Percentiles rank a stretch among this genome's conserved stretches.
Conservation (phyloP, 2,113 vertebrate species). For the Odontesthes bonariensis region DNA sequence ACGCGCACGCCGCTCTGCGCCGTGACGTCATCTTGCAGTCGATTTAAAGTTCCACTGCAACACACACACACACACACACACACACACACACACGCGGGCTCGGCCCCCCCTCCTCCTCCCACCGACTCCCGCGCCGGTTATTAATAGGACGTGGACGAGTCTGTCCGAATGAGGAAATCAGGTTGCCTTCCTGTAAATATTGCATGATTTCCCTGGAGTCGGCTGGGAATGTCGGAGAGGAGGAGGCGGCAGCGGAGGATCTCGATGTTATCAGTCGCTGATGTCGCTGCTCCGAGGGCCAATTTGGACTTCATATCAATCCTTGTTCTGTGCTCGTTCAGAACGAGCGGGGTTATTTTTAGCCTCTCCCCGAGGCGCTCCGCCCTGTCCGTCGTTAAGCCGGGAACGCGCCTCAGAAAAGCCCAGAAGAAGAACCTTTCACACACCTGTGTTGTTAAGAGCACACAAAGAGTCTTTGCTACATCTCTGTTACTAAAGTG, state of each 20-base stretch:
- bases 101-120: conserved; percentile 9
- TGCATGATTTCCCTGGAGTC: conserved; percentile 70
- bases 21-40: neutral
- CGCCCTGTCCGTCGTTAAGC: conserved; percentile 27
- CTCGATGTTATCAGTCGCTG: conserved; percentile 5
- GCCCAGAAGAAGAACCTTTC: neutral
- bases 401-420: too few relatives aligned
- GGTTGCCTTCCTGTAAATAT: conserved; percentile 78
- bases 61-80: conserved; percentile 21
- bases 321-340: neutral
- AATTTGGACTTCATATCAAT: conserved; percentile 11
- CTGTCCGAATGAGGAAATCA: conserved; percentile 70
- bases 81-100: neutral
- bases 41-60: conserved; percentile 14
- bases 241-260: conserved; percentile 34
- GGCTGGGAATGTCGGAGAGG: conserved; percentile 43
- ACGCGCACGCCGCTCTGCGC: neutral
- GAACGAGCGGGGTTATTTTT: conserved; percentile 16
- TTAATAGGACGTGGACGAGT: conserved; percentile 62
- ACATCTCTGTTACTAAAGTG: too few relatives aligned
- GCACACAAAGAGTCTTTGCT: too few relatives aligned
- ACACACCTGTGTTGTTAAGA: conserved; percentile 5
- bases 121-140: conserved; percentile 48
- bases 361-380: conserved; percentile 2
- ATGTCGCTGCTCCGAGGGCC: neutral